These are phyloP conservation scores for Drosophila parabipectinata DNA, from an alignment of 1,140 invertebrate genomes.

Conservation along the genomic window DNA sequence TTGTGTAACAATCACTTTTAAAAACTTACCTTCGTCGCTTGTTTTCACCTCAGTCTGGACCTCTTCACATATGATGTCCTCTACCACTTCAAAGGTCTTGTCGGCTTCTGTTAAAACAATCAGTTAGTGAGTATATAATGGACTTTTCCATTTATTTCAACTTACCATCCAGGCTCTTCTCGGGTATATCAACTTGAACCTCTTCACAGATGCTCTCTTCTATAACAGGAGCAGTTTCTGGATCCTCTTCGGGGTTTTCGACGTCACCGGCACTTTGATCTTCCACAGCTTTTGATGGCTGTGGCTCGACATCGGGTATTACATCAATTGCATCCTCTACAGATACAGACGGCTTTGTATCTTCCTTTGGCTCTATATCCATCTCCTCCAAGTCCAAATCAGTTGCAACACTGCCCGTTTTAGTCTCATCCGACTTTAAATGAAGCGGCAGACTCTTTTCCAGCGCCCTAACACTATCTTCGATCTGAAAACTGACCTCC, in stretches of 20 bases:
- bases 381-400: background rate
- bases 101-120: background rate
- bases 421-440: background rate
- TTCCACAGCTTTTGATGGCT: background rate
- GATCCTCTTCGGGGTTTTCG: background rate
- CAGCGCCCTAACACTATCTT: background rate
- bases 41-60: background rate
- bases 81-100: background rate
- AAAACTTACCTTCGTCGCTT: background rate
- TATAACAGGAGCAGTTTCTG: conserved; percentile 8
- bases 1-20: too few species aligned
- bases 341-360: background rate
- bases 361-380: background rate
- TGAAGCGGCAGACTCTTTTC: background rate
- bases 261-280: background rate
- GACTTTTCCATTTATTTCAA: background rate
- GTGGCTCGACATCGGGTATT: background rate
- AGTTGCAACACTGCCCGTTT: background rate
- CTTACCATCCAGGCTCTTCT: conserved; percentile 18
- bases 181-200: conserved; percentile 5
- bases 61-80: conserved; percentile 24
- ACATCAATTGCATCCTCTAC: background rate
- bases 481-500: background rate
- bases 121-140: background rate
- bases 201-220: conserved; percentile 45